Evolutionary conservation across 2,113 vertebrate species (phyloP).

Genomic region (Hippolais icterina): DNA sequence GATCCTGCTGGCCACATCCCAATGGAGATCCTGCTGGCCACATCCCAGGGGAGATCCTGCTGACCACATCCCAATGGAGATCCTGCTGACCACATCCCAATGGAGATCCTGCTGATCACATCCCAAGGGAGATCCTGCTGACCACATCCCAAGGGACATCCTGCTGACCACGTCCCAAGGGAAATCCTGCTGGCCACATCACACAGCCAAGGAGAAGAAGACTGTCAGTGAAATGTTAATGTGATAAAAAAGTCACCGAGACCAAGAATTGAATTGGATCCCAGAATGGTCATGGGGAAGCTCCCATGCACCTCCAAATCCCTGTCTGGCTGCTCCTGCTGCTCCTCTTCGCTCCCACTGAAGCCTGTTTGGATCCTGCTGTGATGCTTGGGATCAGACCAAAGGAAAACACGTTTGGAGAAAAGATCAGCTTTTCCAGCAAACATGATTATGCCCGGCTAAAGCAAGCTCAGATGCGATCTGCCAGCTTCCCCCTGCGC

Average conservation of each 20-base stretch:
- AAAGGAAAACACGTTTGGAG: background rate
- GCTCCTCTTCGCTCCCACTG: background rate
- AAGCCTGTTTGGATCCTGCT: background rate
- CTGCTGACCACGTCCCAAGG: too few species aligned
- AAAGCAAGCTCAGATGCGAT: background rate
- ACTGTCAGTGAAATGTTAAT: background rate
- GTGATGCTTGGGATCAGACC: background rate
- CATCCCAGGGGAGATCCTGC: background rate
- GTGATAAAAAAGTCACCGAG: background rate
- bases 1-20: too few species aligned
- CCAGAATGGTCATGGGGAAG: background rate
- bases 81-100: too few species aligned
- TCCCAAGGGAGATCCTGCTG: background rate
- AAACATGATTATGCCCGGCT: background rate
- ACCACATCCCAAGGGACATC: too few species aligned
- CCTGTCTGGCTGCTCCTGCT: background rate
- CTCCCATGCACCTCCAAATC: background rate
- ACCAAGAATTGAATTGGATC: background rate
- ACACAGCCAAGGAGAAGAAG: background rate
- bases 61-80: background rate
- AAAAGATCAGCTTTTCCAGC: background rate
- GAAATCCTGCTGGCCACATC: background rate
- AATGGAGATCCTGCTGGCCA: background rate
- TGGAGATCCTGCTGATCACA: background rate
- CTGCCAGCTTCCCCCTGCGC: background rate